Base-by-base conservation (phyloP, 2,113 vertebrate genomes). In the Myrmecobius fasciatus region DNA sequence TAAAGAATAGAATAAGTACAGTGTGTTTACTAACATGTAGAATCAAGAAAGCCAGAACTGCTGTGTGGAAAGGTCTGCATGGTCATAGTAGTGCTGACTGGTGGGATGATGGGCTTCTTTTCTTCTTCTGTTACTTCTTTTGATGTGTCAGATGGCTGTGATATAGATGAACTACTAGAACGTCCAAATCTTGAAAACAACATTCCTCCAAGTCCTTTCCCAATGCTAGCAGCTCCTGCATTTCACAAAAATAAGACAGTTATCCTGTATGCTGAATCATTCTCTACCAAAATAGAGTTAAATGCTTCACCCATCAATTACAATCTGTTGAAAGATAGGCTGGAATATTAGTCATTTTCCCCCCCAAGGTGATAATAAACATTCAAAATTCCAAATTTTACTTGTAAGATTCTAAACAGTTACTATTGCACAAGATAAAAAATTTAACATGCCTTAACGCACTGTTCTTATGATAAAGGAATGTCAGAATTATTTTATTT, bases 131-230 rank as follows among this genome's bases (percentile, higher is more conserved):
- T 0, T 5, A 96, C 96, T 3, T 99, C 99, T 92, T 99, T 99
- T 1, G 98, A 52, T 52, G 93, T 98, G 53, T 99, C 99, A 0
- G 98, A 97, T 0, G 98, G 96, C 92, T 98, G 98, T 1, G 99
- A 97, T 2, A 98, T 95, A 94, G 99, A 97, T 54, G 99, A 98
- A 96, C 98, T 99, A 97, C 98, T 99, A 52, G 99, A 99, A 43
- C 99, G 99, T 2, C 99, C 99, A 96, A 99, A 99, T 43, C 99
- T 99, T 0, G 99, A 99, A 96, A 99, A 99, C 24, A 99, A 97
- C 98, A 99, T 99, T 94, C 99, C 99, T 7, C 99, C 99, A 0
- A 99, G 99, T 95, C 99, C 99, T 96, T 99, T 99, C 51, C 99
- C 99, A 7, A 99, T 99, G 97, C 99, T 99, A 0, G 99, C 99